These are phyloP conservation scores for Melinaea marsaeus DNA, from an alignment of 2,888 invertebrate species.

Conservation along the genomic window DNA sequence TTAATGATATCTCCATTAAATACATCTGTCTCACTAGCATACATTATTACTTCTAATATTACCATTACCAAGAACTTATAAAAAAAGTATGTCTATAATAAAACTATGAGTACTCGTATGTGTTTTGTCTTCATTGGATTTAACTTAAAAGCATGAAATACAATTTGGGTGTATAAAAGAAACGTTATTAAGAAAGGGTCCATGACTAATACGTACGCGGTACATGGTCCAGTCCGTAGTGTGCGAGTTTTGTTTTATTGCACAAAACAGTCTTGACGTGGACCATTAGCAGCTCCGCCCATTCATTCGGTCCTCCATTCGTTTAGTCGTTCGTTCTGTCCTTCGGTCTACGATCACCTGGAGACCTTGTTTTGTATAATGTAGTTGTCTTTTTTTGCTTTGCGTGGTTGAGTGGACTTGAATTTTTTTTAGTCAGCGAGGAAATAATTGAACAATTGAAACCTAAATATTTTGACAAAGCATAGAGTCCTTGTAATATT, in stretches of 20 bases:
- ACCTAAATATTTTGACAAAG: slow-evolving; percentile 4
- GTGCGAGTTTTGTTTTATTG: slow-evolving; percentile 64
- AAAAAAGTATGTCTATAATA: too few species aligned
- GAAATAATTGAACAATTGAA: slow-evolving; percentile 10
- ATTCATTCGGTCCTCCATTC: slow-evolving; percentile 56
- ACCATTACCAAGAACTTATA: too few species aligned
- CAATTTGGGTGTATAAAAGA: slow-evolving; percentile 26
- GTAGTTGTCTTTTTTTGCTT: slow-evolving; percentile 44
- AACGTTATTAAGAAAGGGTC: slow-evolving; percentile 38
- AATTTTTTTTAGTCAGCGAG: slow-evolving; percentile 4
- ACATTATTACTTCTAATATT: too few species aligned
- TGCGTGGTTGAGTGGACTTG: slow-evolving; percentile 16
- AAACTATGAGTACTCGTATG: too few species aligned
- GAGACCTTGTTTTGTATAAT: slow-evolving; percentile 61
- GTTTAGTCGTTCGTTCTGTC: slow-evolving; percentile 40
- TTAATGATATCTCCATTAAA: too few species aligned
- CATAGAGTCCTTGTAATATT: not conserved
- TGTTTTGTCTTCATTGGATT: too few species aligned
- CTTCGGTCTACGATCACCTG: slow-evolving; percentile 26
- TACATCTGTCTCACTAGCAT: too few species aligned
- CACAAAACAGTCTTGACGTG: slow-evolving; percentile 61
- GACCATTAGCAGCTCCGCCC: slow-evolving; percentile 59
- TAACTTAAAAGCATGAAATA: slow-evolving; percentile 17
- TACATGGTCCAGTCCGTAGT: slow-evolving; percentile 40
- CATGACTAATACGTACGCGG: slow-evolving; percentile 48